Evolutionary conservation across 2,113 vertebrate species (phyloP).

Genomic region (Thalassarche chlororhynchos): DNA sequence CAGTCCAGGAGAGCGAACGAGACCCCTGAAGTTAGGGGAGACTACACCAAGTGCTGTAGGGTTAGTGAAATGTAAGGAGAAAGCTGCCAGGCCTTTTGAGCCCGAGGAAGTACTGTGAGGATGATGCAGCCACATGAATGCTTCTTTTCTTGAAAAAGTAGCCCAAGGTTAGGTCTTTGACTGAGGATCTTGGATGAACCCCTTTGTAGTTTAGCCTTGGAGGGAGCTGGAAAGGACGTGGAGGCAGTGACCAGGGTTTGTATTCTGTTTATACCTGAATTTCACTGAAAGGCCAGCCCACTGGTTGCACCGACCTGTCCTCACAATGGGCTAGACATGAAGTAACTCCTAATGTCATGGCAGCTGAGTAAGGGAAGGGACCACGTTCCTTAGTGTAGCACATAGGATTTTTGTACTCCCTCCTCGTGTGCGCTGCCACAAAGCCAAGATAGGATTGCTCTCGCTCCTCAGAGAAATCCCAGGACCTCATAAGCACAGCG

Average conservation of each 20-base stretch:
- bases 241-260: neutral
- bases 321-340: neutral
- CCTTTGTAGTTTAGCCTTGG: neutral
- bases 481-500: neutral
- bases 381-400: neutral
- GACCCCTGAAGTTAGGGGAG: neutral
- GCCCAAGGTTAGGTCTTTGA: neutral
- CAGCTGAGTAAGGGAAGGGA: neutral
- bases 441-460: neutral
- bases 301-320: neutral
- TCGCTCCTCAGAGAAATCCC: neutral
- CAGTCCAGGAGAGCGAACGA: neutral
- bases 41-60: neutral
- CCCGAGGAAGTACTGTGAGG: neutral
- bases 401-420: neutral
- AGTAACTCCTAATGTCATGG: neutral
- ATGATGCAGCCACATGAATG: neutral
- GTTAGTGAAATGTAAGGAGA: neutral
- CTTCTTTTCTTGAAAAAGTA: neutral
- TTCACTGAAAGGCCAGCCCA: neutral
- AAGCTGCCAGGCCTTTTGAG: neutral
- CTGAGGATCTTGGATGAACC: neutral
- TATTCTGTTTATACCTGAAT: neutral
- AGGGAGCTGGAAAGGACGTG: neutral
- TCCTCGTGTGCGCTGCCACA: neutral